These are phyloP conservation scores for Lithobates sylvaticus DNA, from an alignment of 2,797 vertebrate genomes.

Conservation along the genomic window DNA sequence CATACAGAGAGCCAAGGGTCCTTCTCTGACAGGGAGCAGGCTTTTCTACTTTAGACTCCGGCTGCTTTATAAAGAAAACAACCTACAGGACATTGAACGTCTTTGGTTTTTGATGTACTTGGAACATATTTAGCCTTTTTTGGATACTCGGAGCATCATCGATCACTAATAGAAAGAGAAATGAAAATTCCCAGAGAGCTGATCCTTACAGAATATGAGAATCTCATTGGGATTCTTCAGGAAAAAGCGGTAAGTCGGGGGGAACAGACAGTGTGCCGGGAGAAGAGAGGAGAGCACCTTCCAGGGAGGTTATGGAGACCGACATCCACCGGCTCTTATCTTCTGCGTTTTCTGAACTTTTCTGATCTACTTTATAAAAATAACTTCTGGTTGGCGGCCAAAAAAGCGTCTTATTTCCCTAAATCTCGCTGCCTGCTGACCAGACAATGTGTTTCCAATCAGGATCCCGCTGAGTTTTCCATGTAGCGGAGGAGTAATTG, in stretches of 20 bases:
- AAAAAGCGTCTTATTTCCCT: conserved; percentile 50
- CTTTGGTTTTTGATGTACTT: no score
- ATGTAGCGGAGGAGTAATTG: conserved; percentile 3
- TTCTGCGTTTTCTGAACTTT: conserved; percentile 11
- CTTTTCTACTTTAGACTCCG: no score
- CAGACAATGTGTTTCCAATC: conserved; percentile 39
- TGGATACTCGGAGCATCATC: no score
- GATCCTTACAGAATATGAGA: not conserved
- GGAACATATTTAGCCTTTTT: no score
- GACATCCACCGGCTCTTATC: conserved; percentile 57
- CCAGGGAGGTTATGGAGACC: conserved; percentile 48
- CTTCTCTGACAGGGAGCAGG: no score
- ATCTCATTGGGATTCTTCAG: not conserved
- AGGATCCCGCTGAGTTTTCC: conserved; percentile 1
- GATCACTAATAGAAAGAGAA: no score
- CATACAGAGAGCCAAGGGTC: no score
- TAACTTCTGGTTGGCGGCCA: conserved; percentile 56
- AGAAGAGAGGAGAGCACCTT: conserved; percentile 27
- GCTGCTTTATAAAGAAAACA: no score
- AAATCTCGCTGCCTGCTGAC: conserved; percentile 59
- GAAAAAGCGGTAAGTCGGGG: conserved; percentile 13
- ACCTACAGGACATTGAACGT: no score
- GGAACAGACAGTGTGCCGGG: conserved; percentile 23
- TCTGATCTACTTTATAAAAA: conserved; percentile 62
- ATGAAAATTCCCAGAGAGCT: not conserved